A percentile compares a stretch with the other conserved stretches of the same genome.
Evolutionary conservation across 2,888 invertebrate species (phyloP).

Genomic region (Hetaerina titia): DNA sequence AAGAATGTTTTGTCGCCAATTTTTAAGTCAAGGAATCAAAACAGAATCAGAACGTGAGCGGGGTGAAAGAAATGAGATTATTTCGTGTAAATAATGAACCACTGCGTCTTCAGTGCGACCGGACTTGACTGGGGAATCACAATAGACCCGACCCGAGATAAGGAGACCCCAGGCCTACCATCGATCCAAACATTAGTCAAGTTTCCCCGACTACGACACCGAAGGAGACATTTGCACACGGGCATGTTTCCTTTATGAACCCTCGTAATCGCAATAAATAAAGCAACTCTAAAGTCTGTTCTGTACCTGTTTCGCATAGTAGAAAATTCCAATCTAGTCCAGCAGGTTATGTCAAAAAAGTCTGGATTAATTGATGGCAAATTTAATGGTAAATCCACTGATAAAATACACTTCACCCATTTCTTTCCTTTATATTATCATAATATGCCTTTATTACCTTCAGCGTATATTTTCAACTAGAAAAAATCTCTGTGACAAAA

Average conservation of each 20-base stretch:
- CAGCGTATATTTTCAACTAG: too few relatives aligned
- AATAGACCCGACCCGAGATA: background rate
- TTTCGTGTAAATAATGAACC: background rate
- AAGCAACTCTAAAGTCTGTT: background rate
- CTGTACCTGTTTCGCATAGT: background rate
- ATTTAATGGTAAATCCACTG: too few relatives aligned
- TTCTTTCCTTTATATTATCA: too few relatives aligned
- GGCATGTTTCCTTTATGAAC: background rate
- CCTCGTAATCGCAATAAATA: background rate
- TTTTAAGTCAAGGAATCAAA: background rate
- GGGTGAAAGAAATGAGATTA: background rate
- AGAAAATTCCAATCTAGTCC: too few relatives aligned
- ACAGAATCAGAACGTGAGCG: background rate
- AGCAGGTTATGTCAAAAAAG: too few relatives aligned
- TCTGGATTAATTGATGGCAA: too few relatives aligned
- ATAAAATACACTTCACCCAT: too few relatives aligned
- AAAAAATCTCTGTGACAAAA: too few relatives aligned
- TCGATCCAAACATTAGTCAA: background rate
- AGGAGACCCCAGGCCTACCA: background rate
- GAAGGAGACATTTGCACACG: background rate
- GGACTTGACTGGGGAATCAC: background rate
- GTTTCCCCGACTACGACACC: background rate
- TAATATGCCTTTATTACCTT: too few relatives aligned
- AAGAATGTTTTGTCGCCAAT: background rate
- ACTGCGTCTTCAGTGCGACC: background rate